These are phyloP conservation scores for Oopsacas minuta DNA, from an alignment of 37 sponge, comb jelly and placozoan species.

Conservation along the genomic window DNA sequence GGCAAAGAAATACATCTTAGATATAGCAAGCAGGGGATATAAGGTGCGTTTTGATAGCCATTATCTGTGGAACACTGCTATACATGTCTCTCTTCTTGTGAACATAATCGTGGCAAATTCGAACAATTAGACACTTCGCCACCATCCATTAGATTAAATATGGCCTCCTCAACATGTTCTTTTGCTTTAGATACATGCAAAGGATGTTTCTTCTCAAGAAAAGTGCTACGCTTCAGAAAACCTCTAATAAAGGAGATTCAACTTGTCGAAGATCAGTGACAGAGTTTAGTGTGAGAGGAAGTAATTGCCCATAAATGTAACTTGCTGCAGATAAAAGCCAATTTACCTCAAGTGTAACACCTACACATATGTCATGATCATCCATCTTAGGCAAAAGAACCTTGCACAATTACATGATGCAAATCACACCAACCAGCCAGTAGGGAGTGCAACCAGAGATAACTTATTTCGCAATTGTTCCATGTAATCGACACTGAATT, in stretches of 20 bases:
- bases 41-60: not conserved
- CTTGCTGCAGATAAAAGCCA: not conserved
- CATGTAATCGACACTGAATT: not conserved
- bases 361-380: not conserved
- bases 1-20: not conserved
- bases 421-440: not conserved
- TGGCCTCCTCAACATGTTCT: not conserved
- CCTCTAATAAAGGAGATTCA: not conserved
- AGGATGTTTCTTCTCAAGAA: not conserved
- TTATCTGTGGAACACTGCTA: not conserved
- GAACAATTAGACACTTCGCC: not conserved
- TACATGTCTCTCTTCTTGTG: not conserved
- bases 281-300: not conserved
- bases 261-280: not conserved
- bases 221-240: not conserved
- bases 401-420: not conserved
- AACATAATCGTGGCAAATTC: not conserved
- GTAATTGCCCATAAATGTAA: not conserved
- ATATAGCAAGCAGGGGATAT: not conserved
- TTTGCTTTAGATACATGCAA: not conserved
- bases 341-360: not conserved
- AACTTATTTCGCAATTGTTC: slow-evolving; percentile 2
- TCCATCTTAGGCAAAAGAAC: not conserved
- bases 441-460: not conserved
- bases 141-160: not conserved